Conservation (phyloP, 2,888 invertebrate species). For the Brachypalpus laphriformis region DNA sequence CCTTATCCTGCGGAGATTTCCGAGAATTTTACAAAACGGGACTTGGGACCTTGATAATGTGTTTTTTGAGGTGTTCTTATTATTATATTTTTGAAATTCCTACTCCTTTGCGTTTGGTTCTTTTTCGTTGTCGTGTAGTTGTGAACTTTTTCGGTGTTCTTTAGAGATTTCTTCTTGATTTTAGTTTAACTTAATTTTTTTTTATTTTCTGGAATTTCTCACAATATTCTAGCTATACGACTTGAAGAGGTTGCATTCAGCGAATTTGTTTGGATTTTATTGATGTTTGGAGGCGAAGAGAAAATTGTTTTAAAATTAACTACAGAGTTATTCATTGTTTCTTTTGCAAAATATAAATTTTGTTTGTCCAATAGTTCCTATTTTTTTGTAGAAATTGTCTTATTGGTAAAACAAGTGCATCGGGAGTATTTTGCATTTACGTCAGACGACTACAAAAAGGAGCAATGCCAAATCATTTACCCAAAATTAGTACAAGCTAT, state of each 20-base stretch:
- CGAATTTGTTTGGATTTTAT: not conserved
- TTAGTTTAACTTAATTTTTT: not conserved
- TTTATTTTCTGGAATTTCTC: conserved; percentile 39
- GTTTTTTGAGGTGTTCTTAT: conserved; percentile 67
- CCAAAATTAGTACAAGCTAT: too few relatives aligned
- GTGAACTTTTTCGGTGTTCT: conserved; percentile 28
- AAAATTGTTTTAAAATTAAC: not conserved
- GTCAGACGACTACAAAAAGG: too few relatives aligned
- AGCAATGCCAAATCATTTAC: too few relatives aligned
- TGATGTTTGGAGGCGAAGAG: not conserved
- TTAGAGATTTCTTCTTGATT: conserved; percentile 23
- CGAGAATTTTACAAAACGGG: conserved; percentile 74
- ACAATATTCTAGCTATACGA: not conserved
- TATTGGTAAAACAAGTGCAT: too few relatives aligned
- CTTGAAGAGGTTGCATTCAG: not conserved
- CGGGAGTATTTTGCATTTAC: too few relatives aligned
- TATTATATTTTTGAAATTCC: conserved; percentile 37
- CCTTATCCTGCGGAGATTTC: conserved; percentile 68
- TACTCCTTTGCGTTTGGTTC: conserved; percentile 28
- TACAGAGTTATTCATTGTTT: too few relatives aligned
- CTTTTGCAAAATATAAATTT: too few relatives aligned
- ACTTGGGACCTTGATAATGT: conserved; percentile 74
- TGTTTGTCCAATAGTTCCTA: too few relatives aligned
- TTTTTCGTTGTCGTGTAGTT: not conserved
- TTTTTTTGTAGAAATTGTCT: too few relatives aligned